Base-by-base conservation (phyloP, 1,140 invertebrate genomes). In the Bombus turneri region DNA sequence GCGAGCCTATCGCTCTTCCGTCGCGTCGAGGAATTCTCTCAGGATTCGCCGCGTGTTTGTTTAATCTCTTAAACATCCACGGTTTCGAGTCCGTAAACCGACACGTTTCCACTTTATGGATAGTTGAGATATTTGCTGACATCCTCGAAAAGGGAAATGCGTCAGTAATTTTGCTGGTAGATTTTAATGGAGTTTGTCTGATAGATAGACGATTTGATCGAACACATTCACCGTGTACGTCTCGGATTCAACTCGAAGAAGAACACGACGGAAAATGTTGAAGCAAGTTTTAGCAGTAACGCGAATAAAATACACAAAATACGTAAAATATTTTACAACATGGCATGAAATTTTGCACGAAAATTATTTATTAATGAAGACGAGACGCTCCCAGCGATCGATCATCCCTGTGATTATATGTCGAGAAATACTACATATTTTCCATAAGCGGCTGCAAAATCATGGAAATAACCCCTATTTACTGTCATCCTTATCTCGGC, bases 1-100 rank as follows among this genome's bases (percentile, higher is more conserved):
- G 81, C 77, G 80, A 72, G n/a, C 6, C 57, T 85, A 85, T 83
- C 76, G 43, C 34, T 82, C 80, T 85, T 89, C 88, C 76, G 57
- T 43, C 53, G 47, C 47, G 79, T 80, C 75, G 25, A 74, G 59
- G 39, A 69, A 73, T 62, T 41, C 69, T 66, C 64, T 5, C 53
- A 78, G 86, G 83, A 59, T 4, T 37, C 9, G 25, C n/a, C 2
- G 39, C 39, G 15, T 15, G 71, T 31, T 31, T 28, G 2, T 4
- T 10, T n/a, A 4, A 3, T 15, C 25, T 39, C 31, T 41, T 43
- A 15, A 18, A 77, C 77, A 77, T 39, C 41, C 62, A 31, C 34
- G 43, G 13, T 34, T 34, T 22, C n/a, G 3, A 43, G 25, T 10
- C n/a, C 64, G 13, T 28, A 9, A 57, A 62, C 66, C 57, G 57